These are phyloP conservation scores for Ambastaia sidthimunki DNA, from an alignment of 2,797 vertebrate species.

Conservation along the genomic window DNA sequence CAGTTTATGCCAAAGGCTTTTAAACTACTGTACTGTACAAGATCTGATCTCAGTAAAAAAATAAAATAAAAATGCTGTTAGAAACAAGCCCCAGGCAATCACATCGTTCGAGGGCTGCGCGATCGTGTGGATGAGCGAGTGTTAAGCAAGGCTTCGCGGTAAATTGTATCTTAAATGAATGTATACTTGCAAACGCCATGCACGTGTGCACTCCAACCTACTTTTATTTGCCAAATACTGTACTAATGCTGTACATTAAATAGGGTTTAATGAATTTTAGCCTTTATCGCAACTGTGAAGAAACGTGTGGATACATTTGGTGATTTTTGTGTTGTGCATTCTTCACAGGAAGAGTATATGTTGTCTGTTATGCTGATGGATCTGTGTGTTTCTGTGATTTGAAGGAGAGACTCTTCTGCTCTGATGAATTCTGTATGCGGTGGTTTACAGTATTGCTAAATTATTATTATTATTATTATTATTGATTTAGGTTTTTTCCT, in stretches of 20 bases:
- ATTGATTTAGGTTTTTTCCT: conserved; percentile 41
- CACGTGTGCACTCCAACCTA: conserved; percentile 75
- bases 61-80: background rate
- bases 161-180: conserved; percentile 58
- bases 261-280: conserved; percentile 57
- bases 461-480: conserved; percentile 44
- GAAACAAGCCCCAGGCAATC: conserved; percentile 1
- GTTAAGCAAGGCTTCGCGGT: conserved; percentile 8
- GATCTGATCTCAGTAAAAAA: background rate
- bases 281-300: conserved; percentile 32
- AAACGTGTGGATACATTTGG: conserved; percentile 17
- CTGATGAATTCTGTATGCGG: conserved; percentile 51
- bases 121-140: background rate
- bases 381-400: conserved; percentile 34
- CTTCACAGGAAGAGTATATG: conserved; percentile 39
- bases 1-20: conserved; percentile 48
- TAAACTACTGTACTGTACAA: conserved; percentile 27
- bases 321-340: conserved; percentile 17
- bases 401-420: conserved; percentile 15
- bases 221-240: conserved; percentile 76
- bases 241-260: conserved; percentile 64
- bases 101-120: background rate
- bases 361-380: conserved; percentile 43
- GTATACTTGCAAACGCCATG: conserved; percentile 71
- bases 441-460: conserved; percentile 58